A percentile compares a stretch with the other conserved stretches of the same genome.
phyloP scores from a whole-genome alignment of 2,888 invertebrate species.

The Cosmopolites sordidus region DNA sequence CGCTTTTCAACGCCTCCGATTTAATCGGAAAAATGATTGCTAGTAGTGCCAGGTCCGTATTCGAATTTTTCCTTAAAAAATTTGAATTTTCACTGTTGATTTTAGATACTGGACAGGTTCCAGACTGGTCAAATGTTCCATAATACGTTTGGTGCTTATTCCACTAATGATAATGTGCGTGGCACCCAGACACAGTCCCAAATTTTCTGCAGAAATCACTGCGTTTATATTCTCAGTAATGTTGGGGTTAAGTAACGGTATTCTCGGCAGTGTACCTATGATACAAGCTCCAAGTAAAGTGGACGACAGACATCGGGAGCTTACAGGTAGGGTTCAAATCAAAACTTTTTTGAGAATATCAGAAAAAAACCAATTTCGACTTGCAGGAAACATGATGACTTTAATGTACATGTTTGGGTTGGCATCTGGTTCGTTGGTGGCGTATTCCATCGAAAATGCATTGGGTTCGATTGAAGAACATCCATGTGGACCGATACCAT shows the following conservation, averaged over 20 bases:
- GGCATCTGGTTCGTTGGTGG: slow-evolving; percentile 77
- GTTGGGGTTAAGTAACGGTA: slow-evolving; percentile 80
- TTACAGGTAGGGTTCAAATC: slow-evolving; percentile 61
- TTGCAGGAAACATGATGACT: slow-evolving; percentile 80
- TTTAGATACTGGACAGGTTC: slow-evolving; percentile 80
- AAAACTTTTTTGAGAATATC: neutral
- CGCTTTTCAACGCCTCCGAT: slow-evolving; percentile 82
- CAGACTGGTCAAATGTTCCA: slow-evolving; percentile 71
- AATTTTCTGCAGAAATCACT: slow-evolving; percentile 65
- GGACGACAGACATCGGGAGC: slow-evolving; percentile 78
- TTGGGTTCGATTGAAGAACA: slow-evolving; percentile 43
- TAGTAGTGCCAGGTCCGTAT: slow-evolving; percentile 11
- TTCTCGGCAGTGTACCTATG: slow-evolving; percentile 90
- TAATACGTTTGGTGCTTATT: slow-evolving; percentile 68
- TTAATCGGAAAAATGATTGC: slow-evolving; percentile 59
- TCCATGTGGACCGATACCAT: slow-evolving; percentile 31
- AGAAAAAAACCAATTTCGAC: neutral
- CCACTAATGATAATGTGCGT: slow-evolving; percentile 80
- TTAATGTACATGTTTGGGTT: slow-evolving; percentile 84
- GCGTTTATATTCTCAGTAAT: slow-evolving; percentile 63
- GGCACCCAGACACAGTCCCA: slow-evolving; percentile 69
- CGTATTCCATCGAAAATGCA: slow-evolving; percentile 63
- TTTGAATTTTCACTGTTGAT: slow-evolving; percentile 41
- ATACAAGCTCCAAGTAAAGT: slow-evolving; percentile 85
- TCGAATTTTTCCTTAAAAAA: neutral